Evolutionary conservation across 1,140 invertebrate genomes (phyloP).

Genomic region (Pseudomyrmex pallidus): DNA sequence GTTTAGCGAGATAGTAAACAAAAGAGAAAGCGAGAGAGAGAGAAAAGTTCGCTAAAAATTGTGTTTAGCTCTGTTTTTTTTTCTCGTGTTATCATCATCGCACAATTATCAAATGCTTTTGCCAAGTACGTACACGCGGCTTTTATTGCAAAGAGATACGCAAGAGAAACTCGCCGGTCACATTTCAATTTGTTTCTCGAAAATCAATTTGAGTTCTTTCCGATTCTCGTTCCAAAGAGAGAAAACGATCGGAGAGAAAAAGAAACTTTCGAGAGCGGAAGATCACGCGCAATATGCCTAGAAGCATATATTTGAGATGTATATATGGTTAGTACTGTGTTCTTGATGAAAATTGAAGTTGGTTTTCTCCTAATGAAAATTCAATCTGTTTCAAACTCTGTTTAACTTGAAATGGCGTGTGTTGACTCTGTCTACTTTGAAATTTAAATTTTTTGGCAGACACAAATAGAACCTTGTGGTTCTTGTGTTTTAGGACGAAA

Average conservation of each 20-base stretch:
- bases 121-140: neutral
- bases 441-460: no score
- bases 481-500: neutral
- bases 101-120: conserved; percentile 6
- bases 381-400: neutral
- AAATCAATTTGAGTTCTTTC: conserved; percentile 38
- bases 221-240: neutral
- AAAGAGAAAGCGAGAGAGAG: no score
- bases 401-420: neutral
- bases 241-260: neutral
- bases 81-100: neutral
- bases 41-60: neutral
- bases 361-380: conserved; percentile 33
- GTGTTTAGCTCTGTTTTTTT: neutral
- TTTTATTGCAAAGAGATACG: conserved; percentile 20
- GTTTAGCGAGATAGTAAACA: no score
- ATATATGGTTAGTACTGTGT: neutral
- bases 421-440: neutral
- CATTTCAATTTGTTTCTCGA: conserved; percentile 49
- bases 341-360: conserved; percentile 30
- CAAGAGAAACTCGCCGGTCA: conserved; percentile 1
- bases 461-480: no score
- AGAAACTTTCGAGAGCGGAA: conserved; percentile 1
- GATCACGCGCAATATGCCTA: neutral
- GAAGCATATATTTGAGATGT: conserved; percentile 17